phyloP scores from a whole-genome alignment of 2,113 vertebrate species.

The Oreochromis tanganicae region DNA sequence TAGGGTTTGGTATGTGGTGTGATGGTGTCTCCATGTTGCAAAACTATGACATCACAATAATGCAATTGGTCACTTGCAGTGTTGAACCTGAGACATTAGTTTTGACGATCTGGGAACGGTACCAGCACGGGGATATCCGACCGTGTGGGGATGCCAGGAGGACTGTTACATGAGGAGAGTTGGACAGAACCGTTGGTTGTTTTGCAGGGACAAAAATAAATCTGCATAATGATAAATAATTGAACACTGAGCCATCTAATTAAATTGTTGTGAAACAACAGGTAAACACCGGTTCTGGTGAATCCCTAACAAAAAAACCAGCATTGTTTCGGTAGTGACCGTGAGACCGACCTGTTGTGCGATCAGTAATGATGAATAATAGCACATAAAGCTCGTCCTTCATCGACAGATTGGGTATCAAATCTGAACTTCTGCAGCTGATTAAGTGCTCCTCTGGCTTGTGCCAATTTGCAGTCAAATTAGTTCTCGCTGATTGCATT shows the following conservation, averaged over 20 bases:
- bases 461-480: neutral
- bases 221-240: rapidly evolving
- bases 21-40: neutral
- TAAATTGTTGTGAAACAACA: neutral
- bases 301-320: neutral
- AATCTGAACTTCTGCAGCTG: neutral
- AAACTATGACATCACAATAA: neutral
- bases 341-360: neutral
- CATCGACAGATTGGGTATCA: neutral
- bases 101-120: neutral
- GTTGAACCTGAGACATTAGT: neutral
- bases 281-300: neutral
- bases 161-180: neutral
- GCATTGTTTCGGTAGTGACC: rapidly evolving
- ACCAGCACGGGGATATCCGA: neutral
- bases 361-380: neutral
- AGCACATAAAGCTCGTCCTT: neutral
- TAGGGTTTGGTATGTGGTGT: neutral
- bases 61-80: neutral
- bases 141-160: rapidly evolving
- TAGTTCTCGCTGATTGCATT: neutral
- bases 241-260: neutral
- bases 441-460: neutral
- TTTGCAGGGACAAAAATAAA: neutral
- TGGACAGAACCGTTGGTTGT: rapidly evolving